phyloP scores from a whole-genome alignment of 2,797 vertebrate genomes.

The Catharus ustulatus region DNA sequence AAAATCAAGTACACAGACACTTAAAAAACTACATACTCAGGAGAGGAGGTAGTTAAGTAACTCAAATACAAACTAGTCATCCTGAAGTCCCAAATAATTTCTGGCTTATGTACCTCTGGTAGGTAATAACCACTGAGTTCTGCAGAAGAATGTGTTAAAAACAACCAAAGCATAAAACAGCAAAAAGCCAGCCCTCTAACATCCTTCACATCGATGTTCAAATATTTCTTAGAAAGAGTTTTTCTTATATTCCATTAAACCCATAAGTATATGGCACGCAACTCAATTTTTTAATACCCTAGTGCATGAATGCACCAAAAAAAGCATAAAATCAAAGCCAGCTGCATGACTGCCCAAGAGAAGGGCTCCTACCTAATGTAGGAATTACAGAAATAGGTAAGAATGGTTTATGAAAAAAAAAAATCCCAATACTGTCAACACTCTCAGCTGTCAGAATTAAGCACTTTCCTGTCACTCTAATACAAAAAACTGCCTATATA shows the following conservation, averaged over 20 bases:
- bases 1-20: neutral
- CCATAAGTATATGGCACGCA: rapidly evolving
- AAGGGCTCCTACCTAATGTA: neutral
- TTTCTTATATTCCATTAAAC: neutral
- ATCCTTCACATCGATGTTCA: neutral
- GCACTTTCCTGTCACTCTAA: neutral
- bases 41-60: neutral
- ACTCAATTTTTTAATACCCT: neutral
- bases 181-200: neutral
- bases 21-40: neutral
- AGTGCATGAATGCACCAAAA: neutral
- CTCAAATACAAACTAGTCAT: neutral
- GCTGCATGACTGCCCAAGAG: neutral
- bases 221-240: neutral
- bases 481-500: neutral
- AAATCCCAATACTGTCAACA: neutral
- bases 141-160: neutral
- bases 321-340: neutral
- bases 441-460: neutral
- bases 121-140: neutral
- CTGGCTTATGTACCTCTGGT: neutral
- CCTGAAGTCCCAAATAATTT: neutral
- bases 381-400: neutral
- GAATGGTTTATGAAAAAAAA: neutral
- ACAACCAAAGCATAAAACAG: neutral